These are phyloP conservation scores for Rhamphomyia laevipes DNA, from an alignment of 2,888 invertebrate species.

Conservation along the genomic window DNA sequence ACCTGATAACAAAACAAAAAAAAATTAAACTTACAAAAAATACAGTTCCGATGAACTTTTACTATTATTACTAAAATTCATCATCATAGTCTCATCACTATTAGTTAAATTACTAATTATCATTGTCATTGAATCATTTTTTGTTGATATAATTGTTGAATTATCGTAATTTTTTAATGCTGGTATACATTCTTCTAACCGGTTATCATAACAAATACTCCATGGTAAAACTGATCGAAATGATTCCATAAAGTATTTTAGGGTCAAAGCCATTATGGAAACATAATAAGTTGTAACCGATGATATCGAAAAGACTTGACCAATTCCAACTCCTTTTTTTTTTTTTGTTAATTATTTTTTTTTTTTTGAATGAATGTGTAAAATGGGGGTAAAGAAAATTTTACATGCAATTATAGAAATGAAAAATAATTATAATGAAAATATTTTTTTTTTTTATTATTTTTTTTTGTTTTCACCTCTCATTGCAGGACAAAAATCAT, in stretches of 20 bases:
- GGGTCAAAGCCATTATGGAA: slow-evolving; percentile 51
- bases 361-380: background rate
- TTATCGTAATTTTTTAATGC: slow-evolving; percentile 24
- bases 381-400: background rate
- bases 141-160: slow-evolving; percentile 15
- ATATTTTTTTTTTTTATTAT: background rate
- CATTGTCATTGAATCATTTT: background rate
- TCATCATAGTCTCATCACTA: too few relatives aligned
- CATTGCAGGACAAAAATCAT: slow-evolving; percentile 54
- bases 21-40: slow-evolving; percentile 36
- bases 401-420: background rate
- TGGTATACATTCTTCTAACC: slow-evolving; percentile 40
- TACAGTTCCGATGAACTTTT: slow-evolving; percentile 35
- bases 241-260: slow-evolving; percentile 50
- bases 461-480: slow-evolving; percentile 44
- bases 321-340: slow-evolving; percentile 43
- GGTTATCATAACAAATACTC: slow-evolving; percentile 44
- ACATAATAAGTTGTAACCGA: slow-evolving; percentile 55
- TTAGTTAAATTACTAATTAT: too few relatives aligned
- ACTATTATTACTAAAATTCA: slow-evolving; percentile 8
- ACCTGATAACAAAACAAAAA: background rate
- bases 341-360: background rate
- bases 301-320: slow-evolving; percentile 43
- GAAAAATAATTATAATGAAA: background rate
- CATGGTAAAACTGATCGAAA: slow-evolving; percentile 50